These are phyloP conservation scores for Neotoxoptera formosana DNA, from an alignment of 1,140 invertebrate genomes.

Conservation along the genomic window DNA sequence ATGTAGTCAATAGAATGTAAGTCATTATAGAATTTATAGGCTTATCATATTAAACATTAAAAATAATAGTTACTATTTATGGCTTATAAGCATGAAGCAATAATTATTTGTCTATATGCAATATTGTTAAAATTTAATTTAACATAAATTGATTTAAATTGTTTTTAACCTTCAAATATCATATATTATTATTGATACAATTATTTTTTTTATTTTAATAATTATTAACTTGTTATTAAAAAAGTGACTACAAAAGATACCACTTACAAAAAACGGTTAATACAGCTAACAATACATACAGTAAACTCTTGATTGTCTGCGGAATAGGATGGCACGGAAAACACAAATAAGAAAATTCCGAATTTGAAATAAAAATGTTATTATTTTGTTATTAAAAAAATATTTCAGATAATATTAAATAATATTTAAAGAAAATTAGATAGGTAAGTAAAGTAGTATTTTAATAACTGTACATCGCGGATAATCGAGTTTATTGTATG, in stretches of 20 bases:
- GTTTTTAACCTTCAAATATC: background rate
- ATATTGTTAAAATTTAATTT: background rate
- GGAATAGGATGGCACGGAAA: no score
- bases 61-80: background rate
- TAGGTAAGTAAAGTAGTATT: no score
- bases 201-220: background rate
- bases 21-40: background rate
- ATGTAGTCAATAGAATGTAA: background rate
- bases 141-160: background rate
- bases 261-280: background rate
- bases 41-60: background rate
- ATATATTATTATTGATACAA: slow-evolving; percentile 2
- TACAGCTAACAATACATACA: background rate
- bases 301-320: no score
- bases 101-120: background rate
- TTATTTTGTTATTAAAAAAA: no score
- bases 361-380: no score
- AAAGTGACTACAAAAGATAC: background rate
- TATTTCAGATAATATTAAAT: no score
- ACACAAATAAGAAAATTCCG: no score
- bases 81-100: background rate
- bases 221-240: background rate
- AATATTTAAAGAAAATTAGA: no score
- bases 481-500: no score
- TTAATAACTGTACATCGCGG: no score